These are phyloP conservation scores for Rana temporaria DNA, from an alignment of 2,113 vertebrate genomes.

Conservation along the genomic window DNA sequence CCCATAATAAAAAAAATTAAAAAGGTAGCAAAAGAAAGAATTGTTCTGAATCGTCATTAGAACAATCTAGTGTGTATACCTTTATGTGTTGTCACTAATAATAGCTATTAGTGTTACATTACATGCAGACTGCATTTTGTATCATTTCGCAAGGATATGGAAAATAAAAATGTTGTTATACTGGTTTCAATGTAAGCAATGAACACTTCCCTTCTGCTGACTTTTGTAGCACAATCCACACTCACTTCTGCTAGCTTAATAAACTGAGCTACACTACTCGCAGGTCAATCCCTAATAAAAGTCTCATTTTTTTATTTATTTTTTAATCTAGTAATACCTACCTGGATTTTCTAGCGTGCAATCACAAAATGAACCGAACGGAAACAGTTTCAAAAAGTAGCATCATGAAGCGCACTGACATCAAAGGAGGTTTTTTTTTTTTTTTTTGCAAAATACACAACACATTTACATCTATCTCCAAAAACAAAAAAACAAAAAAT, in stretches of 20 bases:
- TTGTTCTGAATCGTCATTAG: background rate
- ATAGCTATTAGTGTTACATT: background rate
- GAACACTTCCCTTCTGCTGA: background rate
- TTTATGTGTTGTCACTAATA: constrained; percentile 13
- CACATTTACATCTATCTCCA: constrained; percentile 70
- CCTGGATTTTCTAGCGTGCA: constrained; percentile 70
- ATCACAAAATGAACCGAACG: constrained; percentile 70
- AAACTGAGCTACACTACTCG: constrained; percentile 69
- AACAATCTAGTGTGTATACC: constrained; percentile 14
- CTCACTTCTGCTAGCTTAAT: constrained; percentile 60
- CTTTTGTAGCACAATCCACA: constrained; percentile 55
- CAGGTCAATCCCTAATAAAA: constrained; percentile 64
- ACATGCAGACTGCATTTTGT: constrained; percentile 23
- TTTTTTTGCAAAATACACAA: constrained; percentile 64
- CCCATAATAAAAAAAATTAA: background rate
- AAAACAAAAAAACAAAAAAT: constrained; percentile 17
- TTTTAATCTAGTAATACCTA: constrained; percentile 66
- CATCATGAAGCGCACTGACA: constrained; percentile 67
- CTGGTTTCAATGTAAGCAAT: background rate
- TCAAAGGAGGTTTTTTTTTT: constrained; percentile 62
- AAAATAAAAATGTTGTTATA: background rate
- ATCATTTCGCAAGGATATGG: background rate
- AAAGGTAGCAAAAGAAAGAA: background rate
- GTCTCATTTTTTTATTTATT: background rate
- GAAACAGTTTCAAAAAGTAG: constrained; percentile 64